phyloP scores from a whole-genome alignment of 1,140 invertebrate species.

The Pachyrhynchus sulphureomaculatus region DNA sequence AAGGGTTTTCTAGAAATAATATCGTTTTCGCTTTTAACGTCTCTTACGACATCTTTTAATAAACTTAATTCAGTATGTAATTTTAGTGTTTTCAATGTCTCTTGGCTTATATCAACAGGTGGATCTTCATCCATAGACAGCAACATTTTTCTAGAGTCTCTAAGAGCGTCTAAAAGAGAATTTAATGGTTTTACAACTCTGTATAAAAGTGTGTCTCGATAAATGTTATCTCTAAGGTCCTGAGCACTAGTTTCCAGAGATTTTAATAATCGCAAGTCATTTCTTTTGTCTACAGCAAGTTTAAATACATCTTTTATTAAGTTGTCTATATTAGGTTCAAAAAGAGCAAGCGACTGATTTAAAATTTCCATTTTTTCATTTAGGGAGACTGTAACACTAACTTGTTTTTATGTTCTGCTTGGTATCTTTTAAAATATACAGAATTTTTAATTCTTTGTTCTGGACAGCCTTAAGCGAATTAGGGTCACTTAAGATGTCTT shows the following conservation, averaged over 20 bases:
- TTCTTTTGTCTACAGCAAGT: conserved; percentile 14
- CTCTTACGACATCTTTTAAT: conserved; percentile 15
- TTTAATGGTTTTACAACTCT: conserved; percentile 9
- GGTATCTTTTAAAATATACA: conserved; percentile 12
- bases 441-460: conserved; percentile 17
- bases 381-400: conserved; percentile 19
- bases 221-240: conserved; percentile 4
- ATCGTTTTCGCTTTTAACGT: conserved; percentile 19
- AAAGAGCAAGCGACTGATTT: conserved; percentile 24
- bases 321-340: background rate
- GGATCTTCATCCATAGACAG: background rate
- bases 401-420: conserved; percentile 7
- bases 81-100: background rate
- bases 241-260: conserved; percentile 1
- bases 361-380: conserved; percentile 38
- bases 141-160: conserved; percentile 6
- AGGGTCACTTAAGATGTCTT: conserved; percentile 15
- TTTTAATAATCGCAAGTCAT: conserved; percentile 27
- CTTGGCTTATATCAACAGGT: background rate
- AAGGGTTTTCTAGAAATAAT: conserved; percentile 18
- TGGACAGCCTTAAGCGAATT: conserved; percentile 10
- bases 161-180: conserved; percentile 9
- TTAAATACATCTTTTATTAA: conserved; percentile 7
- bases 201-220: conserved; percentile 23
- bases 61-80: conserved; percentile 3